These are phyloP conservation scores for Luperina testacea DNA, from an alignment of 2,888 invertebrate genomes.

Conservation along the genomic window DNA sequence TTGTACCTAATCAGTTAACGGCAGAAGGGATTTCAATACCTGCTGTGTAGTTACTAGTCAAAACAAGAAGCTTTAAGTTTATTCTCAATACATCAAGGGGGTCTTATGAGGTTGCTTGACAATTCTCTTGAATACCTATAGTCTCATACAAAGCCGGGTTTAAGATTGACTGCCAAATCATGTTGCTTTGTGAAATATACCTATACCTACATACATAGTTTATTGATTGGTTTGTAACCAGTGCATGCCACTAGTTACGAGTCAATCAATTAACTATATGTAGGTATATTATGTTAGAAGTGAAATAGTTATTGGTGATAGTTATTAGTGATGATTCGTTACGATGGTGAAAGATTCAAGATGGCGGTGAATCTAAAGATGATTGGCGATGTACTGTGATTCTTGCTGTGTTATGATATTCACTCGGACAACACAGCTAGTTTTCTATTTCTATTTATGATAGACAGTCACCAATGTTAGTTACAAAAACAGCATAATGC, in stretches of 20 bases:
- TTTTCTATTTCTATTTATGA: constrained; percentile 11
- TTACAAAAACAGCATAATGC: constrained; percentile 3
- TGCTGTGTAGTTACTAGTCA: neutral
- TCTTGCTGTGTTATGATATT: neutral
- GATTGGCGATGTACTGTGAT: neutral
- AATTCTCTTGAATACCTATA: neutral
- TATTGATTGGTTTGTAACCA: neutral
- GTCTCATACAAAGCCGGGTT: neutral
- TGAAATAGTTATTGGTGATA: neutral
- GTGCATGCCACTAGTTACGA: no score
- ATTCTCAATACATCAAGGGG: neutral
- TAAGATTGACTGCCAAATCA: neutral
- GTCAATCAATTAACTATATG: no score
- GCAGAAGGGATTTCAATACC: neutral
- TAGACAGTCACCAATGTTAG: constrained; percentile 16
- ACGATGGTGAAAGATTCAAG: no score
- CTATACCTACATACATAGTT: neutral
- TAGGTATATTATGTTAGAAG: neutral
- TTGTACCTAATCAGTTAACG: neutral
- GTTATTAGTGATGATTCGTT: no score
- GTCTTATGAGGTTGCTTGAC: neutral
- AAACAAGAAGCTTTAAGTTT: no score
- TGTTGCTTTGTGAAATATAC: neutral
- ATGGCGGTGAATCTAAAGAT: neutral
- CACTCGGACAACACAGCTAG: constrained; percentile 21